Percentiles rank a stretch among this genome's conserved stretches.
Conservation (phyloP, 2,113 vertebrate genomes). For the Cinclus mexicanus region DNA sequence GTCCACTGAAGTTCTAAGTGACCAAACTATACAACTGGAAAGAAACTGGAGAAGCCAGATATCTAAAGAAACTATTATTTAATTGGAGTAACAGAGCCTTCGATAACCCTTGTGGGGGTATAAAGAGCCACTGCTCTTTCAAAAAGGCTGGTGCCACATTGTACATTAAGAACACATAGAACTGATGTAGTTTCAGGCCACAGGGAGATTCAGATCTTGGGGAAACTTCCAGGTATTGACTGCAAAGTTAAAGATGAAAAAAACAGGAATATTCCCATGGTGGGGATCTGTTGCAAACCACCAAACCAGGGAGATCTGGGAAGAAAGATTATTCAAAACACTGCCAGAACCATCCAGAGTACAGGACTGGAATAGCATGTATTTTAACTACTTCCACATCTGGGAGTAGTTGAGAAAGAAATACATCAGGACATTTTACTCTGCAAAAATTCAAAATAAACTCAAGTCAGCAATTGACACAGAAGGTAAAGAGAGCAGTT, state of each 20-base stretch:
- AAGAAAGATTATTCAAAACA: background rate
- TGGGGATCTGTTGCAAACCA: background rate
- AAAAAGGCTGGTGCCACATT: background rate
- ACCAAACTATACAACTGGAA: background rate
- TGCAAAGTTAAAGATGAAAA: background rate
- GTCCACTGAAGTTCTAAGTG: background rate
- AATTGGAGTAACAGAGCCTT: background rate
- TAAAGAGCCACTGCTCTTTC: background rate
- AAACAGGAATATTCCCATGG: background rate
- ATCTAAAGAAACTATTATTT: background rate
- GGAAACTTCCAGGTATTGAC: background rate
- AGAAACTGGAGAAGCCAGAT: background rate
- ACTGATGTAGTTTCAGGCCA: background rate
- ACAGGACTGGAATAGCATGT: background rate
- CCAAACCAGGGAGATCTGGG: background rate
- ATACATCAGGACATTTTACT: constrained; percentile 1
- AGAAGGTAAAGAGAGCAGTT: background rate
- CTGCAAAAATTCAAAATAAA: constrained; percentile 12
- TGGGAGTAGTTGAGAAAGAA: constrained; percentile 12
- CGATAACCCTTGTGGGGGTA: background rate
- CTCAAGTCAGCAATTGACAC: background rate
- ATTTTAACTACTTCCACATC: constrained; percentile 25
- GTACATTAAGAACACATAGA: background rate
- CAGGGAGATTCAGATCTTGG: background rate
- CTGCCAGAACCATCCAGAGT: background rate